phyloP scores from a whole-genome alignment of 2,113 vertebrate species.

The Phocoena phocoena region DNA sequence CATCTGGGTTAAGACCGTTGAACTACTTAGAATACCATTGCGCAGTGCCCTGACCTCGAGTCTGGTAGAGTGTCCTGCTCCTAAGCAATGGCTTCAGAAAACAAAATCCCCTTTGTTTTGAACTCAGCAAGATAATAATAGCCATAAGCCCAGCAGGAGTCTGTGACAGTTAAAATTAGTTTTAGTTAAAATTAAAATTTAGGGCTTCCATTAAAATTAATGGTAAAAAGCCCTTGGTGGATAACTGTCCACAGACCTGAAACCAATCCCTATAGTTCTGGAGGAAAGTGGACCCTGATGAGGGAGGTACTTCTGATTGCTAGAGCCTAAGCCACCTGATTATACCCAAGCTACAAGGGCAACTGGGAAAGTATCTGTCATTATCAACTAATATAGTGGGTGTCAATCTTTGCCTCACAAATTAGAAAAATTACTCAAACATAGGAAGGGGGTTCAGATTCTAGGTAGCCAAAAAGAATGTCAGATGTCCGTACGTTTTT shows the following conservation, averaged over 20 bases:
- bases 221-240: background rate
- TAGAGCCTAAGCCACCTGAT: background rate
- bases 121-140: background rate
- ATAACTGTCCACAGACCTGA: background rate
- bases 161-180: background rate
- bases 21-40: background rate
- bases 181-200: background rate
- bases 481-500: background rate
- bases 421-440: background rate
- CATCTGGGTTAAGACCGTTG: background rate
- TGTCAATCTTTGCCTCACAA: background rate
- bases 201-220: background rate
- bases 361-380: background rate
- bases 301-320: background rate
- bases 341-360: background rate
- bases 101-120: background rate
- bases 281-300: background rate
- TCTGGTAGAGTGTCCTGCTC: background rate
- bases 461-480: background rate
- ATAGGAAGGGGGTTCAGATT: background rate
- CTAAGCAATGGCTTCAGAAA: background rate
- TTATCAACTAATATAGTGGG: background rate
- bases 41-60: background rate
- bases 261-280: background rate
- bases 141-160: background rate